Evolutionary conservation across 2,888 invertebrate genomes (phyloP).

Genomic region (Linnaemya vulpina): DNA sequence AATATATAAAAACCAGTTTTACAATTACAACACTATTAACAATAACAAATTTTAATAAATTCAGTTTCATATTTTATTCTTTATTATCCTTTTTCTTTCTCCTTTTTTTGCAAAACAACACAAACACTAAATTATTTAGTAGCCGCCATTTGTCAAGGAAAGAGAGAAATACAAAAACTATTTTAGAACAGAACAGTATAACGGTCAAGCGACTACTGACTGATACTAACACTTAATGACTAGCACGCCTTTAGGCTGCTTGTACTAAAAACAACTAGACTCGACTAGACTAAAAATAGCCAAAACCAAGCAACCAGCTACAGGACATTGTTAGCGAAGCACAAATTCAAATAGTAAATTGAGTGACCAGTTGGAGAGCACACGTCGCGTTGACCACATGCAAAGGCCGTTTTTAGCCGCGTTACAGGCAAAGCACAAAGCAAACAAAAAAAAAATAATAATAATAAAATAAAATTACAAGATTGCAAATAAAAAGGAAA

Average conservation of each 20-base stretch:
- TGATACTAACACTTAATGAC: conserved; percentile 64
- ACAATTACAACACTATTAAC: conserved; percentile 12
- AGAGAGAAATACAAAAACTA: conserved; percentile 25
- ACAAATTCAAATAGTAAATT: conserved; percentile 42
- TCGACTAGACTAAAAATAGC: not conserved
- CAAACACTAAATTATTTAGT: conserved; percentile 16
- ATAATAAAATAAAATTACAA: not conserved
- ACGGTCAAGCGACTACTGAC: conserved; percentile 72
- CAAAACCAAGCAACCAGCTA: conserved; percentile 52
- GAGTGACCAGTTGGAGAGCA: conserved; percentile 81
- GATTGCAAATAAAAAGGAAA: conserved; percentile 12
- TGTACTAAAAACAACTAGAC: conserved; percentile 53
- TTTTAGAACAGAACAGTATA: conserved; percentile 58
- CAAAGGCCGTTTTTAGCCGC: conserved; percentile 32
- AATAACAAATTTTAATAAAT: not conserved
- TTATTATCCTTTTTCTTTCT: conserved; percentile 3
- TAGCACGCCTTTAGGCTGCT: conserved; percentile 56
- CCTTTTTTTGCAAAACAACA: not conserved
- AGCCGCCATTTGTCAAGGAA: not conserved
- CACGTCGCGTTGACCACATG: conserved; percentile 82
- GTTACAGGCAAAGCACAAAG: conserved; percentile 8
- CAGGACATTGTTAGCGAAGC: conserved; percentile 43
- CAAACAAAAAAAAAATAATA: not conserved
- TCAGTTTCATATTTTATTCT: not conserved
- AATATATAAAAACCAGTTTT: no score